A percentile compares a stretch with the other conserved stretches of the same genome.
These are phyloP conservation scores for Sycophila texana DNA, from an alignment of 2,888 invertebrate species.

Conservation along the genomic window DNA sequence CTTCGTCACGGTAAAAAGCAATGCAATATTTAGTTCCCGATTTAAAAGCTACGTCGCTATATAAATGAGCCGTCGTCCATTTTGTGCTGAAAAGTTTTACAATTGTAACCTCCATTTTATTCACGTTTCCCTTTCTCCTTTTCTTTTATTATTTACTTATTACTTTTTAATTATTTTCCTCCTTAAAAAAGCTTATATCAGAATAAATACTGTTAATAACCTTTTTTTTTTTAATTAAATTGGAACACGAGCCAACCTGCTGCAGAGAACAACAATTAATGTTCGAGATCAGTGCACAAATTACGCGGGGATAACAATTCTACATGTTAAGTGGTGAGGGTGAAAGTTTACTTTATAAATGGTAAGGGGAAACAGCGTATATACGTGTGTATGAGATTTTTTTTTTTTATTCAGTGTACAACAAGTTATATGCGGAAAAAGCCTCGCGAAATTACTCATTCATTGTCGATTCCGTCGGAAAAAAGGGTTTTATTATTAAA, in stretches of 20 bases:
- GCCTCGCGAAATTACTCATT: neutral
- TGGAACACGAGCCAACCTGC: slow-evolving; percentile 58
- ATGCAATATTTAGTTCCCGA: slow-evolving; percentile 13
- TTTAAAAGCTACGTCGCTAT: slow-evolving; percentile 18
- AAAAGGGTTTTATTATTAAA: no score
- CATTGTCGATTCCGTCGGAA: no score
- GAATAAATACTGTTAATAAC: slow-evolving; percentile 47
- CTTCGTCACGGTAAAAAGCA: slow-evolving; percentile 12
- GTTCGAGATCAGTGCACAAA: slow-evolving; percentile 54
- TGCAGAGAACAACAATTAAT: slow-evolving; percentile 53
- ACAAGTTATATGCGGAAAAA: neutral
- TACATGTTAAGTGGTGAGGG: slow-evolving; percentile 14
- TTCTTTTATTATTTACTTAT: slow-evolving; percentile 4
- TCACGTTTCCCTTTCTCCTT: slow-evolving; percentile 19
- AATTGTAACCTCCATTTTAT: slow-evolving; percentile 29
- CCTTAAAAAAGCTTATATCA: slow-evolving; percentile 57
- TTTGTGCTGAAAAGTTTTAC: slow-evolving; percentile 16
- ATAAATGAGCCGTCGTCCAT: slow-evolving; percentile 2
- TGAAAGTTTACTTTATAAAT: neutral
- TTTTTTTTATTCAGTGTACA: neutral
- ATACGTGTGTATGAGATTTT: no score
- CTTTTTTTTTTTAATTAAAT: slow-evolving; percentile 53
- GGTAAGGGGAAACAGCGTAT: no score
- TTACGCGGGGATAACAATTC: slow-evolving; percentile 42
- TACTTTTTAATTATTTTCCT: slow-evolving; percentile 24